Percentiles rank a stretch among this genome's conserved stretches.
Evolutionary conservation across 2,888 invertebrate genomes (phyloP).

Genomic region (Amiota mariae): DNA sequence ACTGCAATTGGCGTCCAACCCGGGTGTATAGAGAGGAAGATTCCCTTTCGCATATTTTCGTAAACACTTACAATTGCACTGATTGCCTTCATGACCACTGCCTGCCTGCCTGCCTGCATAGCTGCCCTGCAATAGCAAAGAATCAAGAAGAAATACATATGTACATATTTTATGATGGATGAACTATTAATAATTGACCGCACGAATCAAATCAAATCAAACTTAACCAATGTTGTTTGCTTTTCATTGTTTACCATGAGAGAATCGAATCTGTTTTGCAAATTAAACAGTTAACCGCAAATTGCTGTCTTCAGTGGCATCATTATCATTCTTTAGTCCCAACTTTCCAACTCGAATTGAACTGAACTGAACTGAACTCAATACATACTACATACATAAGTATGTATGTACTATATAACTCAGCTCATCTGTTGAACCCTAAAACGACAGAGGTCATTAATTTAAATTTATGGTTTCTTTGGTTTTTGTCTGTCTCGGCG

Average conservation of each 20-base stretch:
- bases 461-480: conserved; percentile 70
- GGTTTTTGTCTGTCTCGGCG: conserved; percentile 56
- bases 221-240: background rate
- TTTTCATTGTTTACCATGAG: background rate
- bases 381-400: too few species aligned
- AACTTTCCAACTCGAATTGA: background rate
- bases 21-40: too few species aligned
- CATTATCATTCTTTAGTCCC: conserved; percentile 35
- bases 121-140: background rate
- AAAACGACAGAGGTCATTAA: conserved; percentile 63
- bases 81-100: background rate
- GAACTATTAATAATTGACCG: conserved; percentile 7
- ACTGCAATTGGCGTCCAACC: background rate
- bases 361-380: background rate
- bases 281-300: conserved; percentile 1
- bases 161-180: background rate
- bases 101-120: background rate
- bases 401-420: too few species aligned
- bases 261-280: background rate
- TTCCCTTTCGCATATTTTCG: background rate
- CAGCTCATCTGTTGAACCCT: conserved; percentile 31
- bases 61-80: background rate
- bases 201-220: background rate
- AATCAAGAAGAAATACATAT: too few species aligned
- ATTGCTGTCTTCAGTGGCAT: conserved; percentile 2